phyloP scores from a whole-genome alignment of 2,797 vertebrate genomes.

The Nothura maculosa region DNA sequence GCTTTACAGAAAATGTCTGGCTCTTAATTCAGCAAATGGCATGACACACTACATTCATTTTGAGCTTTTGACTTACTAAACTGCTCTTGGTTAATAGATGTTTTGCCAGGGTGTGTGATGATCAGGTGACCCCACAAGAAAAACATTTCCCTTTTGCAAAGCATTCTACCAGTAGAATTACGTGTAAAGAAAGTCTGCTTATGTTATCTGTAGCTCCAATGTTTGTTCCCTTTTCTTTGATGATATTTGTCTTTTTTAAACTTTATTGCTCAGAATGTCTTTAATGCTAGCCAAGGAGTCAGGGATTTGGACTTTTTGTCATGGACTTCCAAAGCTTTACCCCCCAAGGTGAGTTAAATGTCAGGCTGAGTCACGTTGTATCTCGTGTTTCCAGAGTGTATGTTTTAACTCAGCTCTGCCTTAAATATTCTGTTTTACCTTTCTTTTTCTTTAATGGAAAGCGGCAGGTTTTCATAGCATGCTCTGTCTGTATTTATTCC shows the following conservation, averaged over 20 bases:
- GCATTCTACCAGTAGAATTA: constrained; percentile 23
- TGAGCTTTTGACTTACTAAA: constrained; percentile 75
- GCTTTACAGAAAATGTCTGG: constrained; percentile 66
- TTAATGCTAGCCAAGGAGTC: constrained; percentile 99
- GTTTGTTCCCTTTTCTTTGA: constrained; percentile 81
- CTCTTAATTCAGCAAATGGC: constrained; percentile 90
- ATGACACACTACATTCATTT: constrained; percentile 97
- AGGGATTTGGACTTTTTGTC: constrained; percentile 97
- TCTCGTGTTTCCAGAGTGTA: constrained; percentile 74
- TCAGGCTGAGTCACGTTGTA: constrained; percentile 82
- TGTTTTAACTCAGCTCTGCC: constrained; percentile 23
- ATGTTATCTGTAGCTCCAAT: constrained; percentile 48
- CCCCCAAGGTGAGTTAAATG: constrained; percentile 93
- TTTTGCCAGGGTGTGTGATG: constrained; percentile 61
- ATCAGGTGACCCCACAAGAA: constrained; percentile 64
- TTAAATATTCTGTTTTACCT: constrained; percentile 37
- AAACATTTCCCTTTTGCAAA: constrained; percentile 48
- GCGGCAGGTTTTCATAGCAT: not conserved
- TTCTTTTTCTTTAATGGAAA: not conserved
- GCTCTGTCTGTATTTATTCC: not conserved
- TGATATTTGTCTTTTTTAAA: constrained; percentile 92
- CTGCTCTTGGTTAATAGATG: constrained; percentile 62
- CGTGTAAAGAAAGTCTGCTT: constrained; percentile 61
- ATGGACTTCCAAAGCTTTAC: constrained; percentile 95
- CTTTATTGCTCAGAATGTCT: constrained; percentile 98